Percentiles rank a stretch among this genome's conserved stretches.
Conservation (phyloP, 64 coral and sea anemone genomes). For the Pocillopora damicornis region DNA sequence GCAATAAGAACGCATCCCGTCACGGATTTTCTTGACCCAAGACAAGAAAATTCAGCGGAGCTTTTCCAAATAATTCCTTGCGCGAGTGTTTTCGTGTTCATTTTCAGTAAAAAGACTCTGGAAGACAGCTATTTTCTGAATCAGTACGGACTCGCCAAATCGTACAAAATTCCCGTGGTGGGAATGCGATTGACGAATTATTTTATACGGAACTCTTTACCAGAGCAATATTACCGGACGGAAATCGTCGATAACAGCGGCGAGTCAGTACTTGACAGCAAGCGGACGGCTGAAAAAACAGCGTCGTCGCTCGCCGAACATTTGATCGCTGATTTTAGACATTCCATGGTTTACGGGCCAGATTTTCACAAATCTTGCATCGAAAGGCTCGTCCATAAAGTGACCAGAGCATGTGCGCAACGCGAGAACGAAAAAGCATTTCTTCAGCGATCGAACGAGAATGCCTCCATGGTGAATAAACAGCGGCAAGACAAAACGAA, state of each 20-base stretch:
- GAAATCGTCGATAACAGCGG: slow-evolving; percentile 80
- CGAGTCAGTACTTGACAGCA: slow-evolving; percentile 7
- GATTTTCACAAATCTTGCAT: slow-evolving; percentile 94
- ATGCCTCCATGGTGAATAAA: background rate
- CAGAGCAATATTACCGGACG: slow-evolving; percentile 90
- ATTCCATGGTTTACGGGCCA: slow-evolving; percentile 80
- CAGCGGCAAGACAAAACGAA: slow-evolving; percentile 27
- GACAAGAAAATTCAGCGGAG: slow-evolving; percentile 45
- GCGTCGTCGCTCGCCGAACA: slow-evolving; percentile 56
- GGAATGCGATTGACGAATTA: slow-evolving; percentile 84
- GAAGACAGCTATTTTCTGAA: slow-evolving; percentile 86
- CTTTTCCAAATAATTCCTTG: slow-evolving; percentile 72
- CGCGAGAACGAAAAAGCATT: slow-evolving; percentile 62
- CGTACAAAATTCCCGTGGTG: slow-evolving; percentile 77
- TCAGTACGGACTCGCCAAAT: slow-evolving; percentile 90
- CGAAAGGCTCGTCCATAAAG: slow-evolving; percentile 84
- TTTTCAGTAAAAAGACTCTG: slow-evolving; percentile 87
- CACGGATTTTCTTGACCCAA: slow-evolving; percentile 45
- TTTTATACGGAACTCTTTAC: slow-evolving; percentile 89
- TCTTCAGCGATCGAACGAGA: slow-evolving; percentile 23
- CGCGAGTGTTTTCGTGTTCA: slow-evolving; percentile 79
- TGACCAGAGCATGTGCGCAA: slow-evolving; percentile 51
- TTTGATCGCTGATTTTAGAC: slow-evolving; percentile 77
- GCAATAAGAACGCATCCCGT: slow-evolving; percentile 68
- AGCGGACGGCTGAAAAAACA: slow-evolving; percentile 41